A percentile compares a stretch with the other conserved stretches of the same genome.
Evolutionary conservation across 1,140 invertebrate species (phyloP).

Genomic region (Parapsyche elsis): DNA sequence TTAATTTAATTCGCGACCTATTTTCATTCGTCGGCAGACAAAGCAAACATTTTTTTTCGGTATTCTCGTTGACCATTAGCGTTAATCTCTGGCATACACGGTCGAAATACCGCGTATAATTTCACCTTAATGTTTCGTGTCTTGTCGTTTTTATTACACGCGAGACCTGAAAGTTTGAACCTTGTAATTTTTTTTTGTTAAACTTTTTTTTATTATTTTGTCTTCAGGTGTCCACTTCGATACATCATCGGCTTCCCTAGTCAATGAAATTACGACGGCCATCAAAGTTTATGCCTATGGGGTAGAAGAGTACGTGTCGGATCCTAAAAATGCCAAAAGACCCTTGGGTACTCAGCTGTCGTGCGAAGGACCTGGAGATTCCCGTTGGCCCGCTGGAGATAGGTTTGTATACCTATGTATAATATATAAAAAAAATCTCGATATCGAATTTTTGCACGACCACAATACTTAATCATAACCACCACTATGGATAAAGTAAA

Average conservation of each 20-base stretch:
- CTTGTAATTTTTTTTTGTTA: background rate
- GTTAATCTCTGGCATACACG: background rate
- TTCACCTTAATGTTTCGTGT: background rate
- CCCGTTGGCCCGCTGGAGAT: conserved; percentile 83
- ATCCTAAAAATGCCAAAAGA: conserved; percentile 74
- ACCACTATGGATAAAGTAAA: background rate
- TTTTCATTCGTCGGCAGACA: background rate
- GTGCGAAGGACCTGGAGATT: conserved; percentile 80
- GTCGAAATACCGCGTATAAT: background rate
- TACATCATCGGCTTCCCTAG: conserved; percentile 81
- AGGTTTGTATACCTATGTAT: conserved; percentile 58
- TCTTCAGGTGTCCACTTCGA: conserved; percentile 89
- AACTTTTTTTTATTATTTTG: conserved; percentile 12
- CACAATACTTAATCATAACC: background rate
- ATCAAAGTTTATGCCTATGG: conserved; percentile 92
- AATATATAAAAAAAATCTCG: background rate
- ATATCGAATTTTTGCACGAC: background rate
- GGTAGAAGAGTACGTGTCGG: conserved; percentile 85
- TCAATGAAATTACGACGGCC: conserved; percentile 88
- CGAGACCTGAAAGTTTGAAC: background rate
- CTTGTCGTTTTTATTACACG: background rate
- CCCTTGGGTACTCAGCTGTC: conserved; percentile 84
- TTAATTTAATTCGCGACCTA: background rate
- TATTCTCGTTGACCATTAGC: background rate
- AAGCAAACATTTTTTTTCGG: background rate